Base-by-base conservation (phyloP, 2,113 vertebrate species). In the Oreochromis spilurus region DNA sequence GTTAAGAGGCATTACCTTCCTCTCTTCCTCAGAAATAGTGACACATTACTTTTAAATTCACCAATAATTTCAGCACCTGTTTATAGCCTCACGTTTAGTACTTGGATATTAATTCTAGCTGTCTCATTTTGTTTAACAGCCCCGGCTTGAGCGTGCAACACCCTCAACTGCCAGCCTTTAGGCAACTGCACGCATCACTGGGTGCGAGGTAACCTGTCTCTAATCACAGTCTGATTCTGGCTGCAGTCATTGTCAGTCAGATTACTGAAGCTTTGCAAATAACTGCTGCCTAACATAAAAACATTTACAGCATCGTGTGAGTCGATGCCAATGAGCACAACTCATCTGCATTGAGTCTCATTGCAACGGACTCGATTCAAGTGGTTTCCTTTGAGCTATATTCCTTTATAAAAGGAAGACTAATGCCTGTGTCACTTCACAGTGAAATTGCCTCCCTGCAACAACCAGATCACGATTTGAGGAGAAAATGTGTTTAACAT, bases 291-390 rank as follows among this genome's bases (percentile, higher is more conserved):
- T 40, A 14, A 67, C n/a, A 40, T 40, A 67, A 5, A 67, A 40
- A 67, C n/a, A 9, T 0, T n/a, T 21, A 40, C 36, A 5, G 62
- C 58, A 40, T 40, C 6, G 0, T 21, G 11, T 40, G 11, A 0
- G n/a, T 40, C 1, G 2, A 13, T 2, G 34, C 34, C 31, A 7
- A n/a, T 3, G 60, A 65, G 10, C 34, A 38, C 31, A 38, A 7
- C 17, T 65, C 60, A 4, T 38, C 60, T 65, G 31, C 60, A 36
- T 3, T 0, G 31, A 36, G 31, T 65, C 6, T 0, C 17, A 2
- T 36, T 36, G 60, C 60, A 36, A 65, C 26, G 36, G 9, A 0
- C 60, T 65, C 31, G 0, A 65, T 17, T 0, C 3, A 36, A 36
- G 17, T 36, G 4, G 4, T 65, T 36, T 65, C 31, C 2, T 62